Conservation (phyloP, 2,113 vertebrate genomes). For the Pomatostomus ruficeps region DNA sequence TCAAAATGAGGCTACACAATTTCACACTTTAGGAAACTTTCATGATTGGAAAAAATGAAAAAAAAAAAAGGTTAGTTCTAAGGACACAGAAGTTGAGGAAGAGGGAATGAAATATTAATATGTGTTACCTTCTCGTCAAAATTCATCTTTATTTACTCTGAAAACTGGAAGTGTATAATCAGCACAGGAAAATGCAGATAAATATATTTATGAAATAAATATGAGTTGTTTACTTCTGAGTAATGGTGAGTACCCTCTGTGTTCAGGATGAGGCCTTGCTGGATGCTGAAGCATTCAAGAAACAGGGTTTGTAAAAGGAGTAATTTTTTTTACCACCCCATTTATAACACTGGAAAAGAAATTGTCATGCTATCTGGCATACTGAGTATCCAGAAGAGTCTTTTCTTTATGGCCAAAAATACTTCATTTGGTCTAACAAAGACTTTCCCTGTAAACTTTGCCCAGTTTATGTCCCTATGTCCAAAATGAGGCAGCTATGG, state of each 20-base stretch:
- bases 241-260: not conserved
- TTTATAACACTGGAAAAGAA: not conserved
- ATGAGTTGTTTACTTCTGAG: not conserved
- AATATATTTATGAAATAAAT: conserved; percentile 39
- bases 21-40: not conserved
- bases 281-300: not conserved
- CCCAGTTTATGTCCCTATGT: not conserved
- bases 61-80: not conserved
- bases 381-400: not conserved
- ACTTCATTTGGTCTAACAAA: not conserved
- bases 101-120: not conserved
- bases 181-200: not conserved
- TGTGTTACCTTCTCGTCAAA: not conserved
- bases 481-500: not conserved
- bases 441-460: not conserved
- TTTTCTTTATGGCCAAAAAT: not conserved
- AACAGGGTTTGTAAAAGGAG: not conserved
- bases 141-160: not conserved
- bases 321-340: not conserved
- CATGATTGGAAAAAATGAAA: not conserved
- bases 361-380: not conserved
- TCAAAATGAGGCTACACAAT: not conserved
- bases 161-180: not conserved
- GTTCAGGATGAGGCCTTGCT: not conserved
- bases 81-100: not conserved